phyloP scores from a whole-genome alignment of 92 coral and sea anemone species.

The Zoanthus solanderi region DNA sequence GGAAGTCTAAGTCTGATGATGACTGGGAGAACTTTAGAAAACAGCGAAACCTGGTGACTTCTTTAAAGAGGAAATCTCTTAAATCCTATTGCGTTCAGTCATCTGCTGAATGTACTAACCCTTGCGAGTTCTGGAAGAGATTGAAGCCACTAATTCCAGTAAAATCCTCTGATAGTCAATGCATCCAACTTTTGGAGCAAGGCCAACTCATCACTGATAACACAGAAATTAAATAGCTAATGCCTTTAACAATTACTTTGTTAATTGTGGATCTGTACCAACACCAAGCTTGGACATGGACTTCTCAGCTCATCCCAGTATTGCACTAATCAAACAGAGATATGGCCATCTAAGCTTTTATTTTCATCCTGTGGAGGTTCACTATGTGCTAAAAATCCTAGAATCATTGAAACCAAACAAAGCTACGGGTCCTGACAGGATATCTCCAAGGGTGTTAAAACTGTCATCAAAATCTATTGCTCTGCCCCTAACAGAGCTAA shows the following conservation, averaged over 20 bases:
- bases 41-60: constrained; percentile 35
- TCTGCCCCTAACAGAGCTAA: neutral
- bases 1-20: constrained; percentile 16
- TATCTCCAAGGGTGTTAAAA: neutral
- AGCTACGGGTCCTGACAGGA: constrained; percentile 22
- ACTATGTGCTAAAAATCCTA: constrained; percentile 3
- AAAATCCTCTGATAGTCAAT: neutral
- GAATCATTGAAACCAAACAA: constrained; percentile 21
- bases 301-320: constrained; percentile 23
- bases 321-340: constrained; percentile 1
- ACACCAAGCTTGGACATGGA: constrained; percentile 5
- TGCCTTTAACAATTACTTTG: neutral
- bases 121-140: constrained; percentile 58
- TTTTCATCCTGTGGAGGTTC: constrained; percentile 18
- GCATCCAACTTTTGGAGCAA: constrained; percentile 15
- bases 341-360: constrained; percentile 19
- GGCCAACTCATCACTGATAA: constrained; percentile 27
- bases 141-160: constrained; percentile 55
- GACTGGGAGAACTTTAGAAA: constrained; percentile 42
- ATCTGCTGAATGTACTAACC: constrained; percentile 21
- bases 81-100: neutral
- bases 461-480: constrained; percentile 1
- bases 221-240: constrained; percentile 11
- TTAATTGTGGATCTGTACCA: constrained; percentile 16
- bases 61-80: constrained; percentile 46